Percentiles rank a stretch among this genome's conserved stretches.
Conservation (phyloP, 2,797 vertebrate genomes). For the Huso huso region DNA sequence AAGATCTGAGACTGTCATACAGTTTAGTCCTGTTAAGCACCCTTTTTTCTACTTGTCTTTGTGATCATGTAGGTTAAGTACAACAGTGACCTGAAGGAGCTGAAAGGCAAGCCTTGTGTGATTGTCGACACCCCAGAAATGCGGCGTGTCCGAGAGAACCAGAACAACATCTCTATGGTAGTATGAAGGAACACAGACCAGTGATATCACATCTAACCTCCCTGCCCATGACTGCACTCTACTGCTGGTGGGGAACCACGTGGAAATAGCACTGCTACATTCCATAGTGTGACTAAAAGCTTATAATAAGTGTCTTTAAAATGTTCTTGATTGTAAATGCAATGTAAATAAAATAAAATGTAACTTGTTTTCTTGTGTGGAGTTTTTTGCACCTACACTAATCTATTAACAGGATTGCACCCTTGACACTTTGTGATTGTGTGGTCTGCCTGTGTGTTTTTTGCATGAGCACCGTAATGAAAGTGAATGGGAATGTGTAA, state of each 20-base stretch:
- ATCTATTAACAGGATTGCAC: constrained; percentile 47
- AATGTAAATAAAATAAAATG: constrained; percentile 31
- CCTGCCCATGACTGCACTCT: constrained; percentile 25
- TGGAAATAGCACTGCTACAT: background rate
- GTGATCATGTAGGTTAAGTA: constrained; percentile 70
- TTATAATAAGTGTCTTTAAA: background rate
- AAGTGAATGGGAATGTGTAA: background rate
- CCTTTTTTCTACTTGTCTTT: no score
- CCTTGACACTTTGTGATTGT: constrained; percentile 23
- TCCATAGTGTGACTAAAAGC: background rate
- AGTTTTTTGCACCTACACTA: constrained; percentile 30
- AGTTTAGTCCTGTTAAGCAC: no score
- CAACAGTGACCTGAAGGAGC: constrained; percentile 70
- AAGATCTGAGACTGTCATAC: no score
- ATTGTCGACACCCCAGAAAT: constrained; percentile 86
- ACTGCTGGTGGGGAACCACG: background rate
- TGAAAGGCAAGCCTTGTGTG: constrained; percentile 75
- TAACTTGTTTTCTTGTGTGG: constrained; percentile 23
- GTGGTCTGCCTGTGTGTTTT: constrained; percentile 15
- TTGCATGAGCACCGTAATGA: background rate
- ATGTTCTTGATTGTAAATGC: background rate
- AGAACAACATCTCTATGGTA: constrained; percentile 89
- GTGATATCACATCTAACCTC: constrained; percentile 35
- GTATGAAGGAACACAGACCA: constrained; percentile 27
- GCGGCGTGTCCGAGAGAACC: constrained; percentile 79